These are phyloP conservation scores for Brienomyrus brachyistius DNA, from an alignment of 2,113 vertebrate species.

Conservation along the genomic window DNA sequence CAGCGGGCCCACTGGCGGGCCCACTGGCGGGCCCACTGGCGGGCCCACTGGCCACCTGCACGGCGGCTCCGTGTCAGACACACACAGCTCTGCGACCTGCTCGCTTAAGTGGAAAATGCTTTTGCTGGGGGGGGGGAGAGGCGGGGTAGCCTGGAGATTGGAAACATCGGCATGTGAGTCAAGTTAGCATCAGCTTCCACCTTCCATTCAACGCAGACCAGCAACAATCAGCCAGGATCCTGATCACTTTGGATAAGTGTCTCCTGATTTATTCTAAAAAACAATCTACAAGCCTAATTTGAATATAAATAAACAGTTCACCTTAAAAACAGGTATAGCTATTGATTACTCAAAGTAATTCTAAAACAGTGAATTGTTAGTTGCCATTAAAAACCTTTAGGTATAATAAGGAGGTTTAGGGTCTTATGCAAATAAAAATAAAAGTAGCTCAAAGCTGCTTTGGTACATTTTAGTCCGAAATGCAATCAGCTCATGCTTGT, in stretches of 20 bases:
- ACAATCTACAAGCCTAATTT: neutral
- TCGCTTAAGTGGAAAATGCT: constrained; percentile 34
- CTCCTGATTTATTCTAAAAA: neutral
- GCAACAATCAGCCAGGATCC: neutral
- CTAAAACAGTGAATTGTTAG: neutral
- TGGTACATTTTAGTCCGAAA: neutral
- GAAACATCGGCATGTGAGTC: neutral
- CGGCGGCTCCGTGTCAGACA: neutral
- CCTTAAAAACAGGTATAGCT: neutral
- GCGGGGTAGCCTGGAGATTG: neutral
- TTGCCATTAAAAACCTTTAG: neutral
- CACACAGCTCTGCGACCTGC: neutral
- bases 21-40: too few relatives aligned
- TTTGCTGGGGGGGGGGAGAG: neutral
- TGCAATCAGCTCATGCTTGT: neutral
- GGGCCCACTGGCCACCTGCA: neutral
- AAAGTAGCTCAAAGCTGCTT: neutral
- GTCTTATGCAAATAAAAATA: neutral
- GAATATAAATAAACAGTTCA: neutral
- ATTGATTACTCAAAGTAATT: neutral
- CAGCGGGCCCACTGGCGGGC: too few relatives aligned
- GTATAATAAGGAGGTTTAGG: neutral
- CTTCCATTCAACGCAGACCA: neutral
- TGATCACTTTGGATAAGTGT: neutral
- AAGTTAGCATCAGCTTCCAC: neutral